Base-by-base conservation (phyloP, 2,797 vertebrate genomes). In the Lophura swinhoii region DNA sequence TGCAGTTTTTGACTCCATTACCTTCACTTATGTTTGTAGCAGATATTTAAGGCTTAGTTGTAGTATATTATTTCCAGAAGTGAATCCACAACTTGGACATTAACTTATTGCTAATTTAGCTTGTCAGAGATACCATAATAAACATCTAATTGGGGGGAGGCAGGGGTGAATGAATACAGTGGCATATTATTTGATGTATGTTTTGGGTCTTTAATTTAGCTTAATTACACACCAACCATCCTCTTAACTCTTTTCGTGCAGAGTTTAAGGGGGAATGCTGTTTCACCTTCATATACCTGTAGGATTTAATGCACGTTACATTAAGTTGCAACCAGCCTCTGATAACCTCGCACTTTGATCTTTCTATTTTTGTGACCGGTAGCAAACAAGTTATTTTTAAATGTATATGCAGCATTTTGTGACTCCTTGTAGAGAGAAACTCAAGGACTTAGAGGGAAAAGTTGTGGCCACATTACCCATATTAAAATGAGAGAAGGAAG, bases 1-100 rank as follows among this genome's bases (percentile, higher is more conserved):
- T 94, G 88, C 71, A 87, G 85, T 77, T 94, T 88, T 89, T 79
- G 69, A 90, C 79, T 95, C 67, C 56, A 66, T 94, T 94, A 93
- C 74, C 71, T 93, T 94, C 15, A 0, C 56, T 83, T 90, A 79
- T 66, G 72, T 74, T 14, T 51, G 55, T 17, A 78, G 90, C 26
- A 77, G 80, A 78, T 82, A 35, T 82, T 87, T 68, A 79, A 92
- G 63, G 69, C 75, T 84, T 59, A 51, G 64, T 41, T 87, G 56
- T 67, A 70, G 66, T 79, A 51, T 71, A 22, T 60, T 91, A 43
- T 73, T 79, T 55, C 89, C 67, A 86, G 69, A 96, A 93, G 28
- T 62, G 64, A 86, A 66, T 76, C 74, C 90, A 48, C 23, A 43
- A 55, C 79, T 75, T 70, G 84, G n/a, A 51, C 28, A 48, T 84